Percentiles rank a stretch among this genome's conserved stretches.
Conservation (phyloP, 2,113 vertebrate genomes). For the Brachirus orientalis region DNA sequence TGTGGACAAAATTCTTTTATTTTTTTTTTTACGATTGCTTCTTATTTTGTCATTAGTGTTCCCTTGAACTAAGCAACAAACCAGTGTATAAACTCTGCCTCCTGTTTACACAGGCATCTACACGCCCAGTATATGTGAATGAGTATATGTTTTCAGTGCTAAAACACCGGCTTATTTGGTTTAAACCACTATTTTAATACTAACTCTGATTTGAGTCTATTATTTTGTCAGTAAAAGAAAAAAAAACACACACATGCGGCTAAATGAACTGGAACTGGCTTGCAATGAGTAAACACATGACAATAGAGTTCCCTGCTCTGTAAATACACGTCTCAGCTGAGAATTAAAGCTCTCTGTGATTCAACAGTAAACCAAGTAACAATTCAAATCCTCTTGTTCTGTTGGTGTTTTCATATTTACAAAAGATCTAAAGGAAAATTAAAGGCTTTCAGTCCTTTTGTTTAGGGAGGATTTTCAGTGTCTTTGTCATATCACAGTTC, state of each 20-base stretch:
- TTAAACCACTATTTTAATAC: too few relatives aligned
- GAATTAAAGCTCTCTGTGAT: slow-evolving; percentile 5
- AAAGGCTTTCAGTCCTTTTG: not conserved
- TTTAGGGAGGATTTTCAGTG: not conserved
- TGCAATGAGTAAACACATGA: slow-evolving; percentile 7
- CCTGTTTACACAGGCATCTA: too few relatives aligned
- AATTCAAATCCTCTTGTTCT: not conserved
- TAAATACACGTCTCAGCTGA: not conserved
- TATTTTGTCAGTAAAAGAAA: too few relatives aligned
- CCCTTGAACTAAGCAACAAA: too few relatives aligned
- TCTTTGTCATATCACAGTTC: slow-evolving; percentile 11
- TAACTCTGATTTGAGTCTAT: too few relatives aligned
- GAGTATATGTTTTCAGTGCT: too few relatives aligned
- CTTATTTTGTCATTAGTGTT: too few relatives aligned
- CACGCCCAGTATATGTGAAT: too few relatives aligned
- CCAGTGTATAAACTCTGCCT: too few relatives aligned
- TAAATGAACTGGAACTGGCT: not conserved
- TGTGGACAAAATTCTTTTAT: too few relatives aligned
- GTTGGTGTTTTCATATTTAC: not conserved
- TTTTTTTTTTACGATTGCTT: too few relatives aligned
- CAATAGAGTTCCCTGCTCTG: not conserved
- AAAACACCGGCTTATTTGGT: too few relatives aligned
- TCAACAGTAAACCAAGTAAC: not conserved
- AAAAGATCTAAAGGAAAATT: not conserved
- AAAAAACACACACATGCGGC: not conserved